Conservation (phyloP, 2,888 invertebrate species). For the Orthonevra nobilis region DNA sequence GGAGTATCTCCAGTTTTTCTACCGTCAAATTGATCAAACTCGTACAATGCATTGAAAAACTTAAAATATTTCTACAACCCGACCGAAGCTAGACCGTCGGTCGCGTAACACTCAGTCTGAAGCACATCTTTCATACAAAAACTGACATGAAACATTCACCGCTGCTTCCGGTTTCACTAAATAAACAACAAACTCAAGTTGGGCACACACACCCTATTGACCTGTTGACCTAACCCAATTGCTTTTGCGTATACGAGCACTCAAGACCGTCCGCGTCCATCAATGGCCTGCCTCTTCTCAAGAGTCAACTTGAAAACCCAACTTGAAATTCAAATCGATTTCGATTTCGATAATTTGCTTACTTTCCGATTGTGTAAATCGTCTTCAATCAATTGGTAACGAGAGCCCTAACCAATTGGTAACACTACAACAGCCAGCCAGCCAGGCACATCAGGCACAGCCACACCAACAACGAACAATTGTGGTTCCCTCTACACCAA, state of each 20-base stretch:
- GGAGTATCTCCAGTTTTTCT: too few relatives aligned
- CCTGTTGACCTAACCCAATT: slow-evolving; percentile 56
- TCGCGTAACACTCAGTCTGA: too few relatives aligned
- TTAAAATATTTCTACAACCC: too few relatives aligned
- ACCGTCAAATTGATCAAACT: too few relatives aligned
- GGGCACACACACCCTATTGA: slow-evolving; percentile 30
- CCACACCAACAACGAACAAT: slow-evolving; percentile 14
- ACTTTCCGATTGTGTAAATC: slow-evolving; percentile 46
- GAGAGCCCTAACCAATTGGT: slow-evolving; percentile 53
- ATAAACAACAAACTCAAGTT: background rate
- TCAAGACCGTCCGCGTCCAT: slow-evolving; percentile 33
- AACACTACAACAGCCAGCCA: slow-evolving; percentile 45
- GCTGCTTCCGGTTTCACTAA: slow-evolving; percentile 37
- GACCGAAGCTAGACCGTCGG: too few relatives aligned
- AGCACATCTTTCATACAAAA: background rate
- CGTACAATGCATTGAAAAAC: too few relatives aligned
- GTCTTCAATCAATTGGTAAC: slow-evolving; percentile 33
- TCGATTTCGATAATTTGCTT: slow-evolving; percentile 64
- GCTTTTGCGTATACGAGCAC: slow-evolving; percentile 7
- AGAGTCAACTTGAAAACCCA: slow-evolving; percentile 37
- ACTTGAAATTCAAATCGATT: slow-evolving; percentile 41
- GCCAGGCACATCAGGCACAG: too few relatives aligned
- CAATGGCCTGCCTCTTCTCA: slow-evolving; percentile 35
- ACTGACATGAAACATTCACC: background rate
- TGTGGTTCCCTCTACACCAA: slow-evolving; percentile 28